Conservation (phyloP, 2,888 invertebrate genomes). For the Panopea generosa region DNA sequence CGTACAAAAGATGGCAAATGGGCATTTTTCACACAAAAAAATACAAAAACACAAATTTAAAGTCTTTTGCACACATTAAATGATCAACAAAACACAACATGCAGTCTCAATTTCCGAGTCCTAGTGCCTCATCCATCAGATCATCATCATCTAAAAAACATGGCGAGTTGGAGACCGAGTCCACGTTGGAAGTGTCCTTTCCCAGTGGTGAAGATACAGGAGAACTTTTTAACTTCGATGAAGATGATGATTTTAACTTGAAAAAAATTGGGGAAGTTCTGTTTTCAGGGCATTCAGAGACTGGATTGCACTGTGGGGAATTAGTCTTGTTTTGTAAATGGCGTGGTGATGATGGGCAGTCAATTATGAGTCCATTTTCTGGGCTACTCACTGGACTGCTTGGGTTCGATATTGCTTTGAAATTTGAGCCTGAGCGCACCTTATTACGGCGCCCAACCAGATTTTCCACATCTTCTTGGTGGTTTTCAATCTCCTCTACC, state of each 20-base stretch:
- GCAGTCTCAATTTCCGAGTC: slow-evolving; percentile 30
- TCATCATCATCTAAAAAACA: slow-evolving; percentile 92
- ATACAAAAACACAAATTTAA: too few relatives aligned
- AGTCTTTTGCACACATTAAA: too few relatives aligned
- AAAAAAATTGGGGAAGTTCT: slow-evolving; percentile 32
- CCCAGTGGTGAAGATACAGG: slow-evolving; percentile 45
- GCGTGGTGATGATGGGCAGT: slow-evolving; percentile 75
- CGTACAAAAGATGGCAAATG: too few relatives aligned
- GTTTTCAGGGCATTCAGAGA: slow-evolving; percentile 33
- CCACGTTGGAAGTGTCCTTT: slow-evolving; percentile 53
- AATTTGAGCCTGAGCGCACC: slow-evolving; percentile 48
- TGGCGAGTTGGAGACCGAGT: slow-evolving; percentile 68
- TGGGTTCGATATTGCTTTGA: slow-evolving; percentile 70
- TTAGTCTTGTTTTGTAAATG: slow-evolving; percentile 62
- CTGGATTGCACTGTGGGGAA: slow-evolving; percentile 68
- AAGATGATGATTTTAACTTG: slow-evolving; percentile 59
- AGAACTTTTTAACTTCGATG: slow-evolving; percentile 40
- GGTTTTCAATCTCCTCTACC: slow-evolving; percentile 56
- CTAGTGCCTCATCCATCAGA: slow-evolving; percentile 94
- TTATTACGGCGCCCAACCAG: slow-evolving; percentile 43
- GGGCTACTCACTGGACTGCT: slow-evolving; percentile 83
- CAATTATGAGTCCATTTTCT: slow-evolving; percentile 84
- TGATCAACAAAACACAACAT: background rate
- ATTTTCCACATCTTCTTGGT: slow-evolving; percentile 65
- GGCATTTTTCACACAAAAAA: too few relatives aligned